Percentiles rank a stretch among this genome's conserved stretches.
phyloP scores from a whole-genome alignment of 2,797 vertebrate species.

The Erethizon dorsatum region DNA sequence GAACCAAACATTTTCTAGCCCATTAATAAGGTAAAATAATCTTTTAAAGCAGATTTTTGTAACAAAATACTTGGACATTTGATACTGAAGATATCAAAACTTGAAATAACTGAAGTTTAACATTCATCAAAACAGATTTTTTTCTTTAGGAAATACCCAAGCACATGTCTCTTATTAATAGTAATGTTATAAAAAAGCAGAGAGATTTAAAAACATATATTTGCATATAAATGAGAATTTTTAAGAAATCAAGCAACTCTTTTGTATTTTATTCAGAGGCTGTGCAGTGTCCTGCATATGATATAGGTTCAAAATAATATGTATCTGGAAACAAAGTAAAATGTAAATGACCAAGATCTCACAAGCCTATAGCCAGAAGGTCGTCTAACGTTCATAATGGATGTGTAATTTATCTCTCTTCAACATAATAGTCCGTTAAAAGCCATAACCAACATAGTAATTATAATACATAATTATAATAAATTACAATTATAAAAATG shows the following conservation, averaged over 20 bases:
- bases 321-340: background rate
- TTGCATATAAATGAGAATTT: background rate
- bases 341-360: background rate
- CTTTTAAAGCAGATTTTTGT: background rate
- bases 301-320: background rate
- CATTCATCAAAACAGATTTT: background rate
- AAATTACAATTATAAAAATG: background rate
- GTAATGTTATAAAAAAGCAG: background rate
- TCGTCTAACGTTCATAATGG: background rate
- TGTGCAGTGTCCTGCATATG: background rate
- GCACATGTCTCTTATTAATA: background rate
- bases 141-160: background rate
- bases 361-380: background rate
- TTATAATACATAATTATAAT: background rate
- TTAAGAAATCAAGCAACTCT: background rate
- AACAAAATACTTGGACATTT: background rate
- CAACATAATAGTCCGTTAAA: background rate
- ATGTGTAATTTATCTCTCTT: background rate
- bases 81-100: background rate
- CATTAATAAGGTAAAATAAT: slow-evolving; percentile 18
- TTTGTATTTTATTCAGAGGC: background rate
- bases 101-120: slow-evolving; percentile 19
- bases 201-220: background rate
- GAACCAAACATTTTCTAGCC: background rate
- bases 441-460: background rate